Evolutionary conservation across 2,113 vertebrate species (phyloP).

Genomic region (Probosciger aterrimus): DNA sequence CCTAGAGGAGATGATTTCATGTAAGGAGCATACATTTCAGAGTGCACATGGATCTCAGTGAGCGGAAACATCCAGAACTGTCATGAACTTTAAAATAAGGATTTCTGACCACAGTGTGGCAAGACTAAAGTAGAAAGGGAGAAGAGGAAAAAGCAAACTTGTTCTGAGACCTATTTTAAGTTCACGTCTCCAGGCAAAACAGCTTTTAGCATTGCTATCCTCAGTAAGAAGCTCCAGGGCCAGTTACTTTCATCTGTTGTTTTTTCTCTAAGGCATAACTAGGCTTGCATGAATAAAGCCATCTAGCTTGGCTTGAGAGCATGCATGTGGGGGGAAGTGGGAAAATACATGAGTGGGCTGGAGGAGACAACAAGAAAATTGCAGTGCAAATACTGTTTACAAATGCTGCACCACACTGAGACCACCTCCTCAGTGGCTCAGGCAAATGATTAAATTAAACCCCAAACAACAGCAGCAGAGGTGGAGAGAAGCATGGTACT

Average conservation of each 20-base stretch:
- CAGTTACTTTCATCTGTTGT: not conserved
- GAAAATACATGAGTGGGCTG: not conserved
- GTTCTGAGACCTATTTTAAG: conserved; percentile 16
- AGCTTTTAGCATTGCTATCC: not conserved
- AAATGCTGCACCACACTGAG: not conserved
- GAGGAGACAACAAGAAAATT: not conserved
- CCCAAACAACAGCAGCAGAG: not conserved
- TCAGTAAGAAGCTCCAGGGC: not conserved
- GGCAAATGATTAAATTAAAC: conserved; percentile 16
- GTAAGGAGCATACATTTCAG: not conserved
- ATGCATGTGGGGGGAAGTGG: not conserved
- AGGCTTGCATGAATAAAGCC: not conserved
- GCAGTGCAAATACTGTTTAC: not conserved
- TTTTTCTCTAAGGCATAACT: not conserved
- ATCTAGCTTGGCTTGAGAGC: not conserved
- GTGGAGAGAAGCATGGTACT: not conserved
- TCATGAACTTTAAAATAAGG: not conserved
- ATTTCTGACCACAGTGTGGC: not conserved
- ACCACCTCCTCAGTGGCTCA: not conserved
- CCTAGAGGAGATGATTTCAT: not conserved
- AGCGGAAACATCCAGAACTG: not conserved
- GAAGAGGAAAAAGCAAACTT: not conserved
- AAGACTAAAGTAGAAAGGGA: not conserved
- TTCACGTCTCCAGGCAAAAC: not conserved
- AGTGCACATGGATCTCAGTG: not conserved